Percentiles rank a stretch among this genome's conserved stretches.
phyloP scores from a whole-genome alignment of 2,797 vertebrate species.

The Kryptopterus vitreolus region DNA sequence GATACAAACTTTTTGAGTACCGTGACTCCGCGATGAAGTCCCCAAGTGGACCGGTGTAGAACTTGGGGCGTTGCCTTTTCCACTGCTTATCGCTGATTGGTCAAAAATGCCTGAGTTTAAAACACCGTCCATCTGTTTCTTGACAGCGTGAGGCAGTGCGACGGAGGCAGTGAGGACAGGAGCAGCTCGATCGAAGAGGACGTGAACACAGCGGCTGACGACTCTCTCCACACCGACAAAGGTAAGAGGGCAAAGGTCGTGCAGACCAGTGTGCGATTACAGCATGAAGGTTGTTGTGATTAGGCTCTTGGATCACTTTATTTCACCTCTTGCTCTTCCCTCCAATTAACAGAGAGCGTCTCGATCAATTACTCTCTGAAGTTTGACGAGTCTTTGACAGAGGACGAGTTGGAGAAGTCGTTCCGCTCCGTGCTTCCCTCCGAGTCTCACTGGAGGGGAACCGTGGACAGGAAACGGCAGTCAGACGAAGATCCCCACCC shows the following conservation, averaged over 20 bases:
- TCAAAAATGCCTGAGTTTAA: background rate
- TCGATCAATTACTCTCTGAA: conserved; percentile 90
- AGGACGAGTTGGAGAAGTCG: conserved; percentile 93
- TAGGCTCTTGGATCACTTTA: background rate
- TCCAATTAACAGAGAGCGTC: conserved; percentile 73
- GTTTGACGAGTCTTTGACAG: conserved; percentile 94
- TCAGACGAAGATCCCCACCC: conserved; percentile 84
- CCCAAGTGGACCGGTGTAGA: no score
- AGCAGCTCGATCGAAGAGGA: conserved; percentile 84
- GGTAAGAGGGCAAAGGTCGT: background rate
- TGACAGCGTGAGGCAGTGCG: conserved; percentile 71
- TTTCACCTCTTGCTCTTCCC: background rate
- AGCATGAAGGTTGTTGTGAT: background rate
- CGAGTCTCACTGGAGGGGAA: conserved; percentile 90
- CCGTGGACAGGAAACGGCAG: conserved; percentile 87
- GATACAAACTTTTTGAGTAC: background rate
- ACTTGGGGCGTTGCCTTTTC: no score
- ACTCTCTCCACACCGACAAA: conserved; percentile 81
- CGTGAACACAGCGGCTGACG: conserved; percentile 73
- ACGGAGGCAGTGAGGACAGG: conserved; percentile 62
- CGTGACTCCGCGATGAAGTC: background rate
- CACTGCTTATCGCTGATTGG: background rate
- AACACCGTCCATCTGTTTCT: background rate
- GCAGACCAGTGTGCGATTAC: background rate
- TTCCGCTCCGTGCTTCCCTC: conserved; percentile 94